Base-by-base conservation (phyloP, 2,888 invertebrate species). In the Microctonus brassicae region DNA sequence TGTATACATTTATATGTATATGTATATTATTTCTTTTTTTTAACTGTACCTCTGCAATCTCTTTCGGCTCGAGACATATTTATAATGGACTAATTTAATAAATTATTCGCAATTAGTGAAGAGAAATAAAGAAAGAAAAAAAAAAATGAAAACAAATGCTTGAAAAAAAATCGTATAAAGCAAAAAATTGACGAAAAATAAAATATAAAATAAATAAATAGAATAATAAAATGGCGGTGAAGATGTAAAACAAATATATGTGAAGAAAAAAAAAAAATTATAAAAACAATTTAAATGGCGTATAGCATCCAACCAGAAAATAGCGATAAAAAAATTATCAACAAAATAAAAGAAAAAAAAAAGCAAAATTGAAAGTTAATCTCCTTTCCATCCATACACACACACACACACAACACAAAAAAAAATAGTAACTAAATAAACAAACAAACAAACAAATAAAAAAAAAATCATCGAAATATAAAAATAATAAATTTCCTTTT, bases 81-180 rank as follows among this genome's bases (percentile, higher is more conserved):
- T 77, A 74, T 76, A 74, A 76, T 72, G 70, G 72, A 73, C 71
- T 78, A 77, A 78, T 78, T 78, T 78, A 78, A 77, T 78, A 77
- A 78, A 77, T 78, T 78, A 78, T 78, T 78, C 75, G 73, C 68
- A 73, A 75, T 70, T 73, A 72, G 65, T 58, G 69, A 39, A 42
- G 39, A 42, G 11, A 61, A 1, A 22, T 63, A 11, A 20, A 47
- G 42, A 10, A 17, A 53, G 36, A 52, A 52, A 33, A 20, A 20
- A 13, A 36, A 66, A 33, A 52, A 61, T 60, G 33, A 17, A 72
- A 60, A 26, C 65, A 20, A 57, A 61, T 58, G 69, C n/a, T 22
- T 24, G 10, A 57, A 57, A 22, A 17, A 47, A 47, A 47, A 47
- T 47, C 17, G 47, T 17, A 29, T 3, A 29, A 29, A 5, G 29